A percentile compares a stretch with the other conserved stretches of the same genome.
These are phyloP conservation scores for Plusia festucae DNA, from an alignment of 2,888 invertebrate genomes.

Conservation along the genomic window DNA sequence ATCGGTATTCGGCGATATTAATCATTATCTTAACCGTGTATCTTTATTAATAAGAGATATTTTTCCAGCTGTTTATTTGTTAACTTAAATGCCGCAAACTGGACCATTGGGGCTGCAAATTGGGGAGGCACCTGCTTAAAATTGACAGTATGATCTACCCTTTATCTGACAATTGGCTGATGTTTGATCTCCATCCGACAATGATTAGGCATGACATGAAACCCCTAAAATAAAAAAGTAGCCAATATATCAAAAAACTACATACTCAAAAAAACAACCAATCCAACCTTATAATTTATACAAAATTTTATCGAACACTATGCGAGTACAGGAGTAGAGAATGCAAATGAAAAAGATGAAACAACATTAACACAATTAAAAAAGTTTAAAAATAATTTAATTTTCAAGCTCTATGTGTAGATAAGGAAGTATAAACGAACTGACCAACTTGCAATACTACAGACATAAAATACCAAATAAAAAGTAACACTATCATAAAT, in stretches of 20 bases:
- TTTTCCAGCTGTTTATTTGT: neutral
- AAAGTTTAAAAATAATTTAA: too few relatives aligned
- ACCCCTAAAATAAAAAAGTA: too few relatives aligned
- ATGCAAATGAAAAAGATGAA: too few relatives aligned
- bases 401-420: too few relatives aligned
- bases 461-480: neutral
- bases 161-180: neutral
- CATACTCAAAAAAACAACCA: too few relatives aligned
- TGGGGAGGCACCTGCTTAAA: neutral
- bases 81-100: neutral
- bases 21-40: conserved; percentile 15
- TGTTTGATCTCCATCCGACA: neutral
- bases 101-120: neutral
- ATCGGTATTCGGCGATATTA: conserved; percentile 12
- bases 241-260: too few relatives aligned
- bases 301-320: too few relatives aligned
- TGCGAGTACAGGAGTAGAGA: neutral
- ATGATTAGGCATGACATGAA: too few relatives aligned
- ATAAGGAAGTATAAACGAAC: neutral
- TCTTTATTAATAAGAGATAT: conserved; percentile 6
- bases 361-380: too few relatives aligned
- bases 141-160: neutral
- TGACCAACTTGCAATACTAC: too few relatives aligned
- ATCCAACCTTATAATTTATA: too few relatives aligned
- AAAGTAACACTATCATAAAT: neutral